Conservation (phyloP, 2,113 vertebrate genomes). For the Lamprotornis superbus region DNA sequence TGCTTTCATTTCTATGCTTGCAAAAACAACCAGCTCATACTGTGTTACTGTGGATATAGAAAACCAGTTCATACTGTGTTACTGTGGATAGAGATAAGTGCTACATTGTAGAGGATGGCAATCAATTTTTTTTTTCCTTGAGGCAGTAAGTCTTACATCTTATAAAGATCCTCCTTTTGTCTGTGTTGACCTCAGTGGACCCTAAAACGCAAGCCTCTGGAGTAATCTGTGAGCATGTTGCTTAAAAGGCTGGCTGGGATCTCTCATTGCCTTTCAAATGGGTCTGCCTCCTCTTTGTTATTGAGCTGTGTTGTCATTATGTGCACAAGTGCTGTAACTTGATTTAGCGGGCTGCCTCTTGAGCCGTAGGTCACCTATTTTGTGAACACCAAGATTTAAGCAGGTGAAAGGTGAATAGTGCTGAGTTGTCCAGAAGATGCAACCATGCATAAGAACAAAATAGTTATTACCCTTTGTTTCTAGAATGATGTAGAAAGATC, state of each 20-base stretch:
- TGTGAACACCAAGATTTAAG: fast-evolving
- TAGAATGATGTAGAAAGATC: not conserved
- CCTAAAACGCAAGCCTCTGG: not conserved
- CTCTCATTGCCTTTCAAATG: not conserved
- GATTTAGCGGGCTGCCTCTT: not conserved
- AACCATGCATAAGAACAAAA: not conserved
- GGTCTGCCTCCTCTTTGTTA: not conserved
- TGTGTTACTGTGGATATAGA: not conserved
- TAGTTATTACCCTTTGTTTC: not conserved
- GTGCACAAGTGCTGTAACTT: not conserved
- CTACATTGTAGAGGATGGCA: not conserved
- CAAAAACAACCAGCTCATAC: not conserved
- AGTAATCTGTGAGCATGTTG: not conserved
- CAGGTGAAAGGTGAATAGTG: not conserved
- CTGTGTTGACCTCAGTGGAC: not conserved
- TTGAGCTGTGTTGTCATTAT: too few relatives aligned
- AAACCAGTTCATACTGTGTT: not conserved
- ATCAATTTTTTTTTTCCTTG: not conserved
- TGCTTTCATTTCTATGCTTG: not conserved
- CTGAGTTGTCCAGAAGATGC: not conserved
- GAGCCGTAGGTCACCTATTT: not conserved
- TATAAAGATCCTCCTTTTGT: not conserved
- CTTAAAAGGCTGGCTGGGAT: not conserved
- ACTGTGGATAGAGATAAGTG: not conserved
- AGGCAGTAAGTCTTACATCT: not conserved